These are phyloP conservation scores for Geotria australis DNA, from an alignment of 2,797 vertebrate species.

Conservation along the genomic window DNA sequence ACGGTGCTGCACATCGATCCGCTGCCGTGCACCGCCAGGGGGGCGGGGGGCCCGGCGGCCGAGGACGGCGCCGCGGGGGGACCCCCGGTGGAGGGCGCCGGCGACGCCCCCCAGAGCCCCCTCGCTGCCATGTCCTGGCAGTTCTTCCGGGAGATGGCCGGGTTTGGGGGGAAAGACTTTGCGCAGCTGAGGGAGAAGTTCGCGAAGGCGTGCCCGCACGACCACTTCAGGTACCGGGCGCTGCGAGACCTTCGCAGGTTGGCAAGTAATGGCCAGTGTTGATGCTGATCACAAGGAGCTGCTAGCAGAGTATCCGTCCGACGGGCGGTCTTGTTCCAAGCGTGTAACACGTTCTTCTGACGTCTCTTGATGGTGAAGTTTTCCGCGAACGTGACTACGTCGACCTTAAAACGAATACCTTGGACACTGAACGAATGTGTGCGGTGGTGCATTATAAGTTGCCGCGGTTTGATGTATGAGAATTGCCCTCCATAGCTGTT, in stretches of 20 bases:
- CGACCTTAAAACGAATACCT: too few species aligned
- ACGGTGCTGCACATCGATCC: slow-evolving; percentile 26
- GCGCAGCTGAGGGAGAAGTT: slow-evolving; percentile 25
- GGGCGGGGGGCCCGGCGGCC: slow-evolving; percentile 1
- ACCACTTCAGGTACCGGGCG: slow-evolving; percentile 30
- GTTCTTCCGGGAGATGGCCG: slow-evolving; percentile 36
- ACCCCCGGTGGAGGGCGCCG: background rate
- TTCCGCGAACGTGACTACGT: too few species aligned
- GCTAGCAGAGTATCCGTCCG: too few species aligned
- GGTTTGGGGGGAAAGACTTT: slow-evolving; percentile 47
- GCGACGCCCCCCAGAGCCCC: slow-evolving; percentile 3
- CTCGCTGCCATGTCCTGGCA: slow-evolving; percentile 18
- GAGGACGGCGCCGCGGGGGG: background rate
- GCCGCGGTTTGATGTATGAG: too few species aligned
- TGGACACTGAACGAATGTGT: too few species aligned
- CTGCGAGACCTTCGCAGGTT: background rate
- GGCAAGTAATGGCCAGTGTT: too few species aligned
- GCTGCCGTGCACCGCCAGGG: slow-evolving; percentile 2
- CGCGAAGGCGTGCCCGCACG: slow-evolving; percentile 33
- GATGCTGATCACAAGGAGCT: too few species aligned
- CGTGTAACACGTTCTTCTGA: too few species aligned
- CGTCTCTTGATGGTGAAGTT: too few species aligned
- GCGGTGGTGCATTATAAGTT: too few species aligned
- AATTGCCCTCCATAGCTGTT: too few species aligned
- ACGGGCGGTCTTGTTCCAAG: too few species aligned